Evolutionary conservation across 2,113 vertebrate genomes (phyloP).

Genomic region (Paedocypris sp.): DNA sequence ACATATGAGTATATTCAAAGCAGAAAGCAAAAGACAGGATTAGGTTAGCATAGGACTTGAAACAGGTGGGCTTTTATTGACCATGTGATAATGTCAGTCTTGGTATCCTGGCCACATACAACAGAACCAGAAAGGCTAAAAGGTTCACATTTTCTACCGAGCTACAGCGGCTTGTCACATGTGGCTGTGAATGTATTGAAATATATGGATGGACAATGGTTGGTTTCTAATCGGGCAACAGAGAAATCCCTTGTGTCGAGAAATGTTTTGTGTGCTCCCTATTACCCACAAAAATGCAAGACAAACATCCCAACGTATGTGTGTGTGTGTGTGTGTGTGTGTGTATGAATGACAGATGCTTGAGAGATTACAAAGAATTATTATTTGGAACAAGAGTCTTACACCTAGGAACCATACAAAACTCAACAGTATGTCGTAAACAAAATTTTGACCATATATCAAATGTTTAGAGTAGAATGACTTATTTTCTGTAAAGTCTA

Average conservation of each 20-base stretch:
- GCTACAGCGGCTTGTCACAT: background rate
- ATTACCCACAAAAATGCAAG: too few species aligned
- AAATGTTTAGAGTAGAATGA: too few species aligned
- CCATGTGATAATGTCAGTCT: constrained; percentile 56
- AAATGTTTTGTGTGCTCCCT: too few species aligned
- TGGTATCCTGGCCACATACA: constrained; percentile 37
- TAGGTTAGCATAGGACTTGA: constrained; percentile 54
- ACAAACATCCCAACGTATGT: background rate
- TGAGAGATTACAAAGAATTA: constrained; percentile 26
- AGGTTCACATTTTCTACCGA: constrained; percentile 7
- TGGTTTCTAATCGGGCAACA: too few species aligned
- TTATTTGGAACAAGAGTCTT: constrained; percentile 26
- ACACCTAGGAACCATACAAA: constrained; percentile 36
- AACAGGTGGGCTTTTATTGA: constrained; percentile 67
- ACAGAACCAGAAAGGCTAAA: background rate
- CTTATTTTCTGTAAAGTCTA: too few species aligned
- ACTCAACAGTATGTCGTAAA: too few species aligned
- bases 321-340: background rate
- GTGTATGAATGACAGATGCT: constrained; percentile 27
- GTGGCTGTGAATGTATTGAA: background rate
- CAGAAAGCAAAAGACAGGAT: constrained; percentile 51
- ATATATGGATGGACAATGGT: constrained; percentile 16
- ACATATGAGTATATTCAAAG: constrained; percentile 44
- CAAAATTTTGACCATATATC: too few species aligned
- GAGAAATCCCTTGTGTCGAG: too few species aligned